Conservation (phyloP, 2,797 vertebrate species). For the Eospalax fontanierii region DNA sequence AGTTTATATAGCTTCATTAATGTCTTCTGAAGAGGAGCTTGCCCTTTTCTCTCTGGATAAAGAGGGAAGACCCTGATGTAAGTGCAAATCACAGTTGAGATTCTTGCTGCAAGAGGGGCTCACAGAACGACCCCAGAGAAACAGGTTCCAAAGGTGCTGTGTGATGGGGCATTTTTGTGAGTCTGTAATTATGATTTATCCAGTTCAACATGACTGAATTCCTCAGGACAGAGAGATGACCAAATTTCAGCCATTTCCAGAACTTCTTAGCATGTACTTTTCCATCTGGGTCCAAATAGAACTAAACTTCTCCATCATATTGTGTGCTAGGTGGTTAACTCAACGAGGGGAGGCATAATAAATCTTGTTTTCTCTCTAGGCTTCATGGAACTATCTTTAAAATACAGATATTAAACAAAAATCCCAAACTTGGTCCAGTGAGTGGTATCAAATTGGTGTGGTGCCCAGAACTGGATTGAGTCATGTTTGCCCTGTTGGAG, state of each 20-base stretch:
- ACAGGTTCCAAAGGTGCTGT: neutral
- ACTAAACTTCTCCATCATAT: neutral
- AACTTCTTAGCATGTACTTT: neutral
- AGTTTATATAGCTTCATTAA: neutral
- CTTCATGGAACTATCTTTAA: neutral
- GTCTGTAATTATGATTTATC: neutral
- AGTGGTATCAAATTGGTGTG: rapidly evolving
- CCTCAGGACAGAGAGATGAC: neutral
- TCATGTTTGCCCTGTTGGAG: neutral
- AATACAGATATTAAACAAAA: neutral
- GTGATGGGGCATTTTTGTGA: neutral
- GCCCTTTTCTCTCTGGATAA: neutral
- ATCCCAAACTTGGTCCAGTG: too few species aligned
- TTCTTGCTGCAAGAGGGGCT: neutral
- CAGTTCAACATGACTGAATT: neutral
- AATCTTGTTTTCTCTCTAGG: too few species aligned
- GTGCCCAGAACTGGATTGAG: neutral
- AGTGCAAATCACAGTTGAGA: neutral
- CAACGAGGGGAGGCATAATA: too few species aligned
- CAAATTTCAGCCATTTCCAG: neutral
- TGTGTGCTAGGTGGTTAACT: neutral
- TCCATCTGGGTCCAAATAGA: neutral
- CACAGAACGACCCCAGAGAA: neutral
- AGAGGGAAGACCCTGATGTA: neutral
- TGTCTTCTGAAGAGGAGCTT: neutral